Evolutionary conservation across 2,888 invertebrate species (phyloP).

Genomic region (Theretra japonica): DNA sequence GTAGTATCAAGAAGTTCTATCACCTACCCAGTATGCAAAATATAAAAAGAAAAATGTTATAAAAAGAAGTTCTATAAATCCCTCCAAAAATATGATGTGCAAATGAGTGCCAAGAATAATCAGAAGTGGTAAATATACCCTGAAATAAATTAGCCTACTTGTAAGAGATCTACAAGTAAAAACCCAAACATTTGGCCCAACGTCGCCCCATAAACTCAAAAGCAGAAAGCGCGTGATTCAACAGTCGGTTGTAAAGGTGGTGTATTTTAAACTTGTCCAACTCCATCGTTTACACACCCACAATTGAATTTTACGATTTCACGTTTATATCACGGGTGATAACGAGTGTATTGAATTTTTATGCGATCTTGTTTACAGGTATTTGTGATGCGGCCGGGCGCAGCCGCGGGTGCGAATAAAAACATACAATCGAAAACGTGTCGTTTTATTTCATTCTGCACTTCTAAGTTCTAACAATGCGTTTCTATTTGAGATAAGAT

Average conservation of each 20-base stretch:
- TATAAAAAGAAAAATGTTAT: no score
- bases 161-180: background rate
- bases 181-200: conserved; percentile 40
- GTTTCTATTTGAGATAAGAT: background rate
- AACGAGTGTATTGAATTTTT: conserved; percentile 52
- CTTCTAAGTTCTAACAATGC: conserved; percentile 12
- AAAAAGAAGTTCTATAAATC: no score
- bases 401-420: conserved; percentile 1
- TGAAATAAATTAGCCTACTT: no score
- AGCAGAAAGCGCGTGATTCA: conserved; percentile 44
- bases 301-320: conserved; percentile 60
- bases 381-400: conserved; percentile 27
- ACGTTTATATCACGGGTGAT: conserved; percentile 51
- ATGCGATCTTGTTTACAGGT: conserved; percentile 52
- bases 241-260: conserved; percentile 47
- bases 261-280: conserved; percentile 50
- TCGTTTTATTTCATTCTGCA: background rate
- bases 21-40: no score
- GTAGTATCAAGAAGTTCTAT: no score
- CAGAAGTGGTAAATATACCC: no score
- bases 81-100: no score
- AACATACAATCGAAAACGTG: background rate
- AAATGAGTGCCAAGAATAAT: no score
- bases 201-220: conserved; percentile 37
- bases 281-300: conserved; percentile 61